These are phyloP conservation scores for Talpa occidentalis DNA, from an alignment of 2,113 vertebrate species.

Conservation along the genomic window DNA sequence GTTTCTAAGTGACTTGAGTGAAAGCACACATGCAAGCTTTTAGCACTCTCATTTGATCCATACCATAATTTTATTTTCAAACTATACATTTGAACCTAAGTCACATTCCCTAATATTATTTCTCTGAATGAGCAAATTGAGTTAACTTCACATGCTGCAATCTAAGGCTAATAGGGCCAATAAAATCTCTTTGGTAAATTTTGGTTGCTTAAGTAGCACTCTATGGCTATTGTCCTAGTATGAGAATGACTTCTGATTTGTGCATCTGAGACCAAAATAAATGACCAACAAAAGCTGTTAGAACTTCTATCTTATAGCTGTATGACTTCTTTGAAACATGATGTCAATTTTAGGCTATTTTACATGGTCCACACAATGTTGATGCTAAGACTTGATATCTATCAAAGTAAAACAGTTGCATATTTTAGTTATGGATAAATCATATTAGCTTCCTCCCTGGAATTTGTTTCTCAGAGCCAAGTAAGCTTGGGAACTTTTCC, in stretches of 20 bases:
- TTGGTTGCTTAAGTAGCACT: background rate
- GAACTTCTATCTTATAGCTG: background rate
- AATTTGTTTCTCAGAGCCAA: background rate
- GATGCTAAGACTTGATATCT: background rate
- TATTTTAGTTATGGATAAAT: background rate
- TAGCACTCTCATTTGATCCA: background rate
- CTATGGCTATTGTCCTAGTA: background rate
- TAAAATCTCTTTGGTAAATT: background rate
- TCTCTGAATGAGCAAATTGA: background rate
- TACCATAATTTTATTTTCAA: background rate
- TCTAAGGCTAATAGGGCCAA: background rate
- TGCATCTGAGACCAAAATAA: background rate
- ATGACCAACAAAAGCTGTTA: background rate
- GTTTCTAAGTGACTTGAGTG: background rate
- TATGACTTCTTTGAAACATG: background rate
- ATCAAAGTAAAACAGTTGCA: background rate
- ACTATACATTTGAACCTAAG: background rate
- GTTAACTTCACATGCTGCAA: background rate
- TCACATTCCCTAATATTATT: background rate
- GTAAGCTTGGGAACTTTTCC: conserved; percentile 7
- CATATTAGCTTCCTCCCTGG: background rate
- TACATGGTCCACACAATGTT: background rate
- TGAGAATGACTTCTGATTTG: background rate
- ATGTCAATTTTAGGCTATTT: background rate
- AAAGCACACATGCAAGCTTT: background rate